Evolutionary conservation across 2,113 vertebrate genomes (phyloP).

Genomic region (Podarcis muralis): DNA sequence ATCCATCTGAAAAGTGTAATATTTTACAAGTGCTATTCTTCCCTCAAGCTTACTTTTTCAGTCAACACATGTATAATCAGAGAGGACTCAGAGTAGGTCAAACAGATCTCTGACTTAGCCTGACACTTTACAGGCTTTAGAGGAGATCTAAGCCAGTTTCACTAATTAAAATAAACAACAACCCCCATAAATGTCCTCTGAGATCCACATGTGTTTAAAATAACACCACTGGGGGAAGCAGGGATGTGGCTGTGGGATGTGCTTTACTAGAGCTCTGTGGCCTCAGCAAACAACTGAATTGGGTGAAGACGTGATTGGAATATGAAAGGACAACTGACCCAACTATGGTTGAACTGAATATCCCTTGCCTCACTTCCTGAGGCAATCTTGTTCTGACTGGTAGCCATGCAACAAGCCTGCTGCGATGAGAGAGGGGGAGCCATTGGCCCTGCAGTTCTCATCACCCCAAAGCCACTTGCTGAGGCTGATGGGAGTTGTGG

Average conservation of each 20-base stretch:
- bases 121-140: neutral
- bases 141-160: neutral
- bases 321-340: neutral
- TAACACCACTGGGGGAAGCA: neutral
- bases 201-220: neutral
- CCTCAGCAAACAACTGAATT: neutral
- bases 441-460: too few species aligned
- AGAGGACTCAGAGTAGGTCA: neutral
- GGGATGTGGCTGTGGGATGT: too few species aligned
- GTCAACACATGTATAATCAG: neutral
- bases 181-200: too few species aligned
- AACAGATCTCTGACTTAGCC: neutral
- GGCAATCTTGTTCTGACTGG: neutral
- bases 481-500: too few species aligned
- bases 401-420: neutral
- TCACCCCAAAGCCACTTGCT: too few species aligned
- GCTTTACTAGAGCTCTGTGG: too few species aligned
- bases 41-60: neutral
- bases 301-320: neutral
- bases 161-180: neutral
- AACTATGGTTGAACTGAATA: neutral
- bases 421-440: neutral
- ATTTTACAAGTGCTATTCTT: neutral
- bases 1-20: neutral
- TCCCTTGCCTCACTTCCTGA: neutral